phyloP scores from a whole-genome alignment of 2,888 invertebrate genomes.

The Lordiphosa andalusiaca region DNA sequence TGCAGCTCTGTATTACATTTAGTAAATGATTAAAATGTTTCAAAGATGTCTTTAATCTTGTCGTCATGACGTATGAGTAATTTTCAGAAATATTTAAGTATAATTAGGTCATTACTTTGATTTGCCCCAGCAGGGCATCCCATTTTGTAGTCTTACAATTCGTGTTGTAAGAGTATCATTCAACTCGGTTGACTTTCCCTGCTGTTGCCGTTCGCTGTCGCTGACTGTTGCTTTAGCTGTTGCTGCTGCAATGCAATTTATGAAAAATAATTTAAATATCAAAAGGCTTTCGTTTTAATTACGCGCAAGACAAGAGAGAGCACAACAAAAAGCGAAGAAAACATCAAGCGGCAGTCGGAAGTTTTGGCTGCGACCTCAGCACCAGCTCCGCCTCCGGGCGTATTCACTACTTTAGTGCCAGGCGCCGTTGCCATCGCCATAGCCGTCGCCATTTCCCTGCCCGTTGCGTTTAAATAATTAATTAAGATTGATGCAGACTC shows the following conservation, averaged over 20 bases:
- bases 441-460: conserved; percentile 62
- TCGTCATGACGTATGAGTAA: too few species aligned
- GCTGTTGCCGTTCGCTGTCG: conserved; percentile 2
- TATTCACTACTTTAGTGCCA: conserved; percentile 53
- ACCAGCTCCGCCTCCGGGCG: conserved; percentile 16
- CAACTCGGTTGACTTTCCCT: conserved; percentile 2
- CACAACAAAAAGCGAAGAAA: conserved; percentile 43
- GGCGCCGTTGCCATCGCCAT: conserved; percentile 26
- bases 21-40: too few species aligned
- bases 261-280: conserved; percentile 76
- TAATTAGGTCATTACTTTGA: too few species aligned
- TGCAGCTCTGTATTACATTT: too few species aligned
- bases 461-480: conserved; percentile 75
- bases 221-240: conserved; percentile 27
- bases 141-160: too few species aligned
- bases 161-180: too few species aligned
- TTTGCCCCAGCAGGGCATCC: too few species aligned
- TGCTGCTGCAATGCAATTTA: conserved; percentile 68
- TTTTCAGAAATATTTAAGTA: too few species aligned
- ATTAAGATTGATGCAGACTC: conserved; percentile 76
- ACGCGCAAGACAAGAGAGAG: conserved; percentile 63
- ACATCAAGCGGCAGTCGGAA: conserved; percentile 30
- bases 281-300: conserved; percentile 76
- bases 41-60: too few species aligned
- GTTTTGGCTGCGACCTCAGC: conserved; percentile 44